These are phyloP conservation scores for Oryzias melastigma DNA, from an alignment of 2,113 vertebrate species.

Conservation along the genomic window DNA sequence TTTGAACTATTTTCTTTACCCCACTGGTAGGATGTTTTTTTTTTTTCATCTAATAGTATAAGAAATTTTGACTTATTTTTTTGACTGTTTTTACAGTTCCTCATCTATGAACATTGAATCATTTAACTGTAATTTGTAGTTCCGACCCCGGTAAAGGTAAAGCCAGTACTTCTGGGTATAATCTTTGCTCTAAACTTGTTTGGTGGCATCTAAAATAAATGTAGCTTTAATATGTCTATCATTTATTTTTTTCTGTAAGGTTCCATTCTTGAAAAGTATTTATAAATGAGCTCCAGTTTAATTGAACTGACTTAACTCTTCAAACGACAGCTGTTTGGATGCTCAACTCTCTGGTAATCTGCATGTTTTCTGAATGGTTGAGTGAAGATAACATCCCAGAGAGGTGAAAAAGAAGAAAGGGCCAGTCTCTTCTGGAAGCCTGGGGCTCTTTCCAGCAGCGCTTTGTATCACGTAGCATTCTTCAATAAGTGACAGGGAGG, in stretches of 20 bases:
- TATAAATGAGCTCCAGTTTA: too few species aligned
- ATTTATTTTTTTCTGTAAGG: constrained; percentile 22
- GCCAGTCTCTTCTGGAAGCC: constrained; percentile 18
- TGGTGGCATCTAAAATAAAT: constrained; percentile 43
- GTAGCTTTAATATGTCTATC: constrained; percentile 20
- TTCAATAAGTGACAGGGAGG: constrained; percentile 15
- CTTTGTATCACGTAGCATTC: constrained; percentile 23
- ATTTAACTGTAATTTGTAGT: too few species aligned
- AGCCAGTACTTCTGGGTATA: constrained; percentile 30
- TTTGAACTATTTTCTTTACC: too few species aligned
- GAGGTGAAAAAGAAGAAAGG: constrained; percentile 5
- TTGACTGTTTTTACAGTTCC: too few species aligned
- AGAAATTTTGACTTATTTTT: too few species aligned
- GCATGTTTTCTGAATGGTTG: neutral
- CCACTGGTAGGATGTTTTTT: too few species aligned
- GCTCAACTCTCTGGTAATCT: too few species aligned
- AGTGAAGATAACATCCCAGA: constrained; percentile 20
- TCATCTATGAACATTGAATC: too few species aligned
- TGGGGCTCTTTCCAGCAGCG: constrained; percentile 17
- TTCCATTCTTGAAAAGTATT: neutral
- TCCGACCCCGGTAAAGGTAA: too few species aligned
- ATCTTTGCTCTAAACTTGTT: constrained; percentile 38
- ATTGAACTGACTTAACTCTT: too few species aligned
- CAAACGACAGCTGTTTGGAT: too few species aligned
- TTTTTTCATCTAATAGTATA: too few species aligned